Evolutionary conservation across 2,113 vertebrate species (phyloP).

Genomic region (Aythya baeri): DNA sequence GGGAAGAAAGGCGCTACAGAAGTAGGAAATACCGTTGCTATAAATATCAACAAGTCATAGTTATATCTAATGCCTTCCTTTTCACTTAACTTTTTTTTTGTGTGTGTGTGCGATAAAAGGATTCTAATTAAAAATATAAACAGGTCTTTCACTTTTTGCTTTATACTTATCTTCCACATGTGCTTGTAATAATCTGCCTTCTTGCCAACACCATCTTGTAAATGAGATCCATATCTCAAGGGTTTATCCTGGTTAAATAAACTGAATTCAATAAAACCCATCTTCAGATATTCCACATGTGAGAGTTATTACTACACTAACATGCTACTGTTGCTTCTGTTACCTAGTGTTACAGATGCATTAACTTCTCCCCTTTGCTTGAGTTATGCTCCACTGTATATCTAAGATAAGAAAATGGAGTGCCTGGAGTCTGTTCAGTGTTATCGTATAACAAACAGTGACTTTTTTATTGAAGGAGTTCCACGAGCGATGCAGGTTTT

Average conservation of each 20-base stretch:
- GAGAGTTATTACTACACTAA: conserved; percentile 81
- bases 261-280: conserved; percentile 84
- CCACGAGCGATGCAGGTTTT: conserved; percentile 68
- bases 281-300: conserved; percentile 77
- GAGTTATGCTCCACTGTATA: conserved; percentile 81
- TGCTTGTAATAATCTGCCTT: conserved; percentile 80
- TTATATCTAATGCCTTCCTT: conserved; percentile 16
- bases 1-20: neutral
- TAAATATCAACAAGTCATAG: neutral
- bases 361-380: conserved; percentile 76
- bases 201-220: conserved; percentile 81
- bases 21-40: neutral
- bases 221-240: conserved; percentile 83
- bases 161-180: conserved; percentile 77
- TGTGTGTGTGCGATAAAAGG: neutral
- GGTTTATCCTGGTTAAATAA: conserved; percentile 82
- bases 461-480: conserved; percentile 84
- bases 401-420: conserved; percentile 82
- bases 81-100: conserved; percentile 42
- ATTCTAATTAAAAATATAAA: conserved; percentile 66
- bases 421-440: conserved; percentile 82
- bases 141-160: conserved; percentile 66
- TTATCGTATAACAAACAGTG: conserved; percentile 78
- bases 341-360: conserved; percentile 76
- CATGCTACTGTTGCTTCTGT: conserved; percentile 83